Evolutionary conservation across 2,888 invertebrate genomes (phyloP), one percentile per base, ranked within the genome.

Genomic region (Drosophila lacicola): DNA sequence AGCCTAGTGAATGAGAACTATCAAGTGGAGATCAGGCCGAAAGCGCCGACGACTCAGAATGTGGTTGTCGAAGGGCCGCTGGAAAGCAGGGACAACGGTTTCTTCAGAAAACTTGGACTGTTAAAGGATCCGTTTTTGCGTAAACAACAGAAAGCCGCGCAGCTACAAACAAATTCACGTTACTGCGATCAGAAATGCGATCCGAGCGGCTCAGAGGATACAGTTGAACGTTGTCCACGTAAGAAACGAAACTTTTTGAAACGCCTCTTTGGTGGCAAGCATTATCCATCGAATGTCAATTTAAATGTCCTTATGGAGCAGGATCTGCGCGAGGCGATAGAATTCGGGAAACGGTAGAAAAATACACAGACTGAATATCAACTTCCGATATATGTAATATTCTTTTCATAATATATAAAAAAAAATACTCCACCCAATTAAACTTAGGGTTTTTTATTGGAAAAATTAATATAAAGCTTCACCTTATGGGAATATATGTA

Each of bases 231-330:
- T 14, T 39, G 13, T 53, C 29, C 41, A 13, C n/a, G 36, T 8
- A 51, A 64, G 46, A 74, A 60, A 39, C 14, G 34, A 0, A 53
- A 64, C 14, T 60, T 76, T 14, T 10, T 72, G 0, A 60, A 17
- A 6, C 58, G 73, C 5, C 21, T 77, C 5, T 72, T 80, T 19
- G 45, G 49, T 1, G 49, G 54, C 4, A 14, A 33, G 11, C 17
- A 49, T 34, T 19, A 36, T 42, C 53, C 53, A 5, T 13, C 58
- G 29, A 19, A 14, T 41, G 2, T 14, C 3, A 3, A 36, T 3
- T 17, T 19, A 10, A 36, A 4, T 11, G 19, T 8, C 1, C 3
- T 13, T 10, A 6, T 1, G 0, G 29, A 37, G 14, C 11, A 60
- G 34, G 36, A 44, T 29, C 11, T 39, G 4, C 29, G 13, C 9